Conservation (phyloP, 2,888 invertebrate species). For the Synergus gifuensis region DNA sequence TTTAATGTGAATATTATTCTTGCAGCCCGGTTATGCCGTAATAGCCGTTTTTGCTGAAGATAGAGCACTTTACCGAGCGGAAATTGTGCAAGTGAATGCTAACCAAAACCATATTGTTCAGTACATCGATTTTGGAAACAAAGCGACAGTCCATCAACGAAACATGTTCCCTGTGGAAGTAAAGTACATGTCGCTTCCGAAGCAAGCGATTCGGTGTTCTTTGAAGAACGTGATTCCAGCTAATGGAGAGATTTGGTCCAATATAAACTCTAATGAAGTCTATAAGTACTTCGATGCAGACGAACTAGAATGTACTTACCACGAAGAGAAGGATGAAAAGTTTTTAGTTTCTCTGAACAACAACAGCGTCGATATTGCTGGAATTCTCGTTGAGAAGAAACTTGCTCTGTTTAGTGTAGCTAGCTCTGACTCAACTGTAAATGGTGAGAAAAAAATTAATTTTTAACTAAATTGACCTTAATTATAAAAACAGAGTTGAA, state of each 20-base stretch:
- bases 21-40: constrained; percentile 82
- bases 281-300: constrained; percentile 81
- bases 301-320: constrained; percentile 81
- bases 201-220: constrained; percentile 85
- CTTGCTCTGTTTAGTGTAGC: constrained; percentile 60
- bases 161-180: constrained; percentile 86
- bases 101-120: constrained; percentile 83
- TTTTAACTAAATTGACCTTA: background rate
- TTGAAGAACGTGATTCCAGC: constrained; percentile 82
- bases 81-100: constrained; percentile 81
- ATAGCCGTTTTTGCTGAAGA: constrained; percentile 86
- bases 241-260: constrained; percentile 81
- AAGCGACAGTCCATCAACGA: constrained; percentile 81
- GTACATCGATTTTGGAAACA: constrained; percentile 89
- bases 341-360: constrained; percentile 79
- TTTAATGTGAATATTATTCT: constrained; percentile 45
- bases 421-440: background rate
- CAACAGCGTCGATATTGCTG: constrained; percentile 79
- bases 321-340: constrained; percentile 78
- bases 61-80: constrained; percentile 85
- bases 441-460: background rate
- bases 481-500: background rate
- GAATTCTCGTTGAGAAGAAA: constrained; percentile 79
- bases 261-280: constrained; percentile 77
- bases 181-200: constrained; percentile 83